Percentiles rank a stretch among this genome's conserved stretches.
Conservation (phyloP, 2,797 vertebrate genomes). For the Tarsius wallacei region DNA sequence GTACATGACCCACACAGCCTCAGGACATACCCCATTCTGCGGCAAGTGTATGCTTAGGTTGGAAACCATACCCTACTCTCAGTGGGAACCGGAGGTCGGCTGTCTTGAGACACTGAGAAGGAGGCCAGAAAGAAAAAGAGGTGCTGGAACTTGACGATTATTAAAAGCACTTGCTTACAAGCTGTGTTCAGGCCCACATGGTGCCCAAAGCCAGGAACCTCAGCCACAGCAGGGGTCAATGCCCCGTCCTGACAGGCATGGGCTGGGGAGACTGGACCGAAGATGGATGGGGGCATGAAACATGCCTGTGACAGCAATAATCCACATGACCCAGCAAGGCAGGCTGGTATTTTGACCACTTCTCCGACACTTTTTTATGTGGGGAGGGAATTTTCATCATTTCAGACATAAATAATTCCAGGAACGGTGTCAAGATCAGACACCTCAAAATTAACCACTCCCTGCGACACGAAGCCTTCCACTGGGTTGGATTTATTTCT, state of each 20-base stretch:
- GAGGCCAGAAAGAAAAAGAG: slow-evolving; percentile 18
- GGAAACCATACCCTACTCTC: slow-evolving; percentile 25
- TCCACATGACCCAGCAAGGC: slow-evolving; percentile 29
- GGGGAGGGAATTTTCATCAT: slow-evolving; percentile 79
- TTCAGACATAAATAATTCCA: slow-evolving; percentile 82
- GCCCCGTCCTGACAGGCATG: slow-evolving; percentile 62
- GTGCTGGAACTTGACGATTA: slow-evolving; percentile 66
- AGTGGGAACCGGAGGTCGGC: neutral
- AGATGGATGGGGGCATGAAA: slow-evolving; percentile 74
- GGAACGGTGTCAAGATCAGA: slow-evolving; percentile 75
- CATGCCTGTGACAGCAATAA: neutral
- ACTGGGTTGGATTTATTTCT: neutral
- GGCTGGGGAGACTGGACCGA: slow-evolving; percentile 69
- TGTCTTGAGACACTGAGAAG: neutral
- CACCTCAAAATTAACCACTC: slow-evolving; percentile 77
- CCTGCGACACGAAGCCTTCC: neutral
- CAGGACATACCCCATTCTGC: neutral
- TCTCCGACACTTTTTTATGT: slow-evolving; percentile 50
- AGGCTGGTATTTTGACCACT: slow-evolving; percentile 69
- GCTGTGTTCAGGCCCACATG: slow-evolving; percentile 68
- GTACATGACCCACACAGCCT: neutral
- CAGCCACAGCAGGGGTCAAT: slow-evolving; percentile 66
- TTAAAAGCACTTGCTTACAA: slow-evolving; percentile 80
- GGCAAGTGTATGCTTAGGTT: neutral
- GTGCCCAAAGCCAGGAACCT: slow-evolving; percentile 64